Conservation (phyloP, 2,797 vertebrate genomes). For the Lithobates sylvaticus region DNA sequence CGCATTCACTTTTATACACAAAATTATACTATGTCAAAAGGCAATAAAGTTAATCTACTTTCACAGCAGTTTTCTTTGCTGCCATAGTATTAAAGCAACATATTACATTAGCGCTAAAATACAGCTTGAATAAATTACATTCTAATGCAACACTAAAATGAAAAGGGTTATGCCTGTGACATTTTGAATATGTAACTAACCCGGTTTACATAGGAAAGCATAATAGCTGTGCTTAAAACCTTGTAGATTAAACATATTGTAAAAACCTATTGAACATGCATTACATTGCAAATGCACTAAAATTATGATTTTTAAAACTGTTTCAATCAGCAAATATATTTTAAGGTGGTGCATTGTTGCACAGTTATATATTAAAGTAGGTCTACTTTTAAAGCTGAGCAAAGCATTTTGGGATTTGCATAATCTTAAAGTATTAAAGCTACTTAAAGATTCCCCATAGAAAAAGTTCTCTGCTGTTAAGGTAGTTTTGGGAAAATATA, state of each 20-base stretch:
- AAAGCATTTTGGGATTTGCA: slow-evolving; percentile 42
- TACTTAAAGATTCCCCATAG: neutral
- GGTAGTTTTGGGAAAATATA: neutral
- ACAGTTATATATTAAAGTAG: slow-evolving; percentile 11
- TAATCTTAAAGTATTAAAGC: slow-evolving; percentile 23
- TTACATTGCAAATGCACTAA: neutral
- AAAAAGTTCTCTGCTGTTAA: neutral
- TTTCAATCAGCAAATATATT: slow-evolving; percentile 17
- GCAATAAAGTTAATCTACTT: neutral
- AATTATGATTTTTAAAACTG: slow-evolving; percentile 7
- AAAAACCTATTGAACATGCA: slow-evolving; percentile 1
- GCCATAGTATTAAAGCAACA: neutral
- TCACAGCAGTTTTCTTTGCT: neutral
- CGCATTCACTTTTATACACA: neutral
- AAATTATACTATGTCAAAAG: neutral
- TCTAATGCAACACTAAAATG: neutral
- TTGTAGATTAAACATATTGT: slow-evolving; percentile 6
- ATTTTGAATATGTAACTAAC: neutral
- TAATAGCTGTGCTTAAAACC: neutral
- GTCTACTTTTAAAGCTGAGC: slow-evolving; percentile 1
- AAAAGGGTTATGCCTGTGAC: neutral
- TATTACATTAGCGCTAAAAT: slow-evolving; percentile 1
- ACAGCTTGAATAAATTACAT: neutral
- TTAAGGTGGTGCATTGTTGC: neutral
- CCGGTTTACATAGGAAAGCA: neutral